Percentiles rank a stretch among this genome's conserved stretches.
These are phyloP conservation scores for Beris morrisii DNA, from an alignment of 2,888 invertebrate genomes.

Conservation along the genomic window DNA sequence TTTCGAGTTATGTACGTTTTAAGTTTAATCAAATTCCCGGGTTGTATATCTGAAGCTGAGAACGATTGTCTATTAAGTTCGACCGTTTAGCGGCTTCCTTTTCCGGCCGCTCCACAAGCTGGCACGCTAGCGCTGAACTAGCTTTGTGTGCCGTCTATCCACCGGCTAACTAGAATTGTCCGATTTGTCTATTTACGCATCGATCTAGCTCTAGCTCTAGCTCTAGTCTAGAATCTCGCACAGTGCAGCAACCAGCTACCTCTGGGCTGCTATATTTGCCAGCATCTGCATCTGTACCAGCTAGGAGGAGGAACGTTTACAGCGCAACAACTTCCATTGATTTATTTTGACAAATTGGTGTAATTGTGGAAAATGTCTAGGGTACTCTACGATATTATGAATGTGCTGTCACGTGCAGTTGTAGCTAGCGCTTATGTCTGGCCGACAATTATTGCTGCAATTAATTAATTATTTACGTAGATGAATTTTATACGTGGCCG, in stretches of 20 bases:
- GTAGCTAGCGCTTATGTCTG: too few species aligned
- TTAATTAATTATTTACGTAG: too few species aligned
- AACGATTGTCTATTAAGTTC: slow-evolving; percentile 37
- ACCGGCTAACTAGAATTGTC: background rate
- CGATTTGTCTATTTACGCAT: slow-evolving; percentile 16
- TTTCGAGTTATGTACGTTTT: too few species aligned
- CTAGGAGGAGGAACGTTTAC: background rate
- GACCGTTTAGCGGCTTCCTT: slow-evolving; percentile 38
- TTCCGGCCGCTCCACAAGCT: slow-evolving; percentile 34
- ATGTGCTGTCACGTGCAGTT: too few species aligned
- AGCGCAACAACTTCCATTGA: slow-evolving; percentile 26
- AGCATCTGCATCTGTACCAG: background rate
- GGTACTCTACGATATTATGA: background rate
- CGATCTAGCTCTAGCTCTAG: too few species aligned
- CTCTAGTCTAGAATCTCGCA: too few species aligned
- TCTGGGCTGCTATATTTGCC: background rate
- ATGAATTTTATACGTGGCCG: too few species aligned
- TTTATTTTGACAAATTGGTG: slow-evolving; percentile 33
- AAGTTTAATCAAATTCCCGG: too few species aligned
- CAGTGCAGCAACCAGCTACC: background rate
- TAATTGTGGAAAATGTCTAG: slow-evolving; percentile 29
- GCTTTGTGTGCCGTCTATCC: background rate
- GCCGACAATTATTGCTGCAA: too few species aligned
- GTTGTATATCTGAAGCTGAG: slow-evolving; percentile 6
- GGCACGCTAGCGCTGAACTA: background rate